A percentile compares a stretch with the other conserved stretches of the same genome.
Conservation (phyloP, 2,888 invertebrate species). For the Tinea pellionella region DNA sequence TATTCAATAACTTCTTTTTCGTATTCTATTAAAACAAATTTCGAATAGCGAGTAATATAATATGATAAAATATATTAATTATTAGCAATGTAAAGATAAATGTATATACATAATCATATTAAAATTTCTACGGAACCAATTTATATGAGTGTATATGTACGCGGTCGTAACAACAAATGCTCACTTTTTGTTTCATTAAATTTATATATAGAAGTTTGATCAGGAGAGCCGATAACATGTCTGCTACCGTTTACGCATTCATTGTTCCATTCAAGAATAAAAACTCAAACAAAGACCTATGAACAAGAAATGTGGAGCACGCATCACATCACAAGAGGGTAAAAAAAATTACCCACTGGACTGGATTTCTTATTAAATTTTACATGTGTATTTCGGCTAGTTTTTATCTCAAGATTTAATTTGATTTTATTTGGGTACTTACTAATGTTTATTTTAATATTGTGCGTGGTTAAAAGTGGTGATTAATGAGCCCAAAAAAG, state of each 20-base stretch:
- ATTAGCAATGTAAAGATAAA: too few species aligned
- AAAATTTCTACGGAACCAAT: not conserved
- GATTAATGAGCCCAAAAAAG: too few species aligned
- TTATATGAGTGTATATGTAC: not conserved
- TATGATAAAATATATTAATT: too few species aligned
- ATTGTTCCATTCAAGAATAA: conserved; percentile 60
- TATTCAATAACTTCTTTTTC: too few species aligned
- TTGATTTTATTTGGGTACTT: too few species aligned
- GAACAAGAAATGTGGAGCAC: conserved; percentile 28
- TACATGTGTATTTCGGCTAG: not conserved
- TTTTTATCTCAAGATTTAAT: too few species aligned
- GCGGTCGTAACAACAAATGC: not conserved
- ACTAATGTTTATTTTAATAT: too few species aligned
- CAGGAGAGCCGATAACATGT: conserved; percentile 57
- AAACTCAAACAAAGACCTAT: conserved; percentile 55
- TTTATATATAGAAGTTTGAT: conserved; percentile 50
- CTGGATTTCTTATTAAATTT: not conserved
- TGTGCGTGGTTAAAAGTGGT: too few species aligned
- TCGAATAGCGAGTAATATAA: too few species aligned
- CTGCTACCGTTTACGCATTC: conserved; percentile 64
- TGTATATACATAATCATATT: conserved; percentile 18
- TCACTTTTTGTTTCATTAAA: not conserved
- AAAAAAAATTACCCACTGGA: not conserved
- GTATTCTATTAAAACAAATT: too few species aligned
- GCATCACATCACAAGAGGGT: not conserved